phyloP scores from a whole-genome alignment of 30 jellyfish, hydroid and myxozoan genomes.

The Hydractinia symbiolongicarpus region DNA sequence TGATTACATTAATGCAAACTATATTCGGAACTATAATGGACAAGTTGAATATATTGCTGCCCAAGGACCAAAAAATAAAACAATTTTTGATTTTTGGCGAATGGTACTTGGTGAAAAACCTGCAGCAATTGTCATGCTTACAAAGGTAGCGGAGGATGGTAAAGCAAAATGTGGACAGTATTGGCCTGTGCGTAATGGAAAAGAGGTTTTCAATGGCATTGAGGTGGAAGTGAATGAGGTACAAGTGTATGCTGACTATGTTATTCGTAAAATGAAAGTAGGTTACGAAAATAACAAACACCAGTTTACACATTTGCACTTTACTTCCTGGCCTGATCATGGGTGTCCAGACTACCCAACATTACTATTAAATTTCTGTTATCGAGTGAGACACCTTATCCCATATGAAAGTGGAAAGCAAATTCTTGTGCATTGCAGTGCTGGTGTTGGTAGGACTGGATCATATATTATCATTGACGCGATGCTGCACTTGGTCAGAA shows the following conservation, averaged over 20 bases:
- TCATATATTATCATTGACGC: slow-evolving; percentile 69
- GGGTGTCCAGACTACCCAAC: slow-evolving; percentile 93
- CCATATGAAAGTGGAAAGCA: slow-evolving; percentile 55
- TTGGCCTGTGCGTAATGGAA: slow-evolving; percentile 67
- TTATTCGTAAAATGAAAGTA: slow-evolving; percentile 47
- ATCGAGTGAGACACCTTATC: slow-evolving; percentile 60
- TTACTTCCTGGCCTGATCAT: slow-evolving; percentile 96
- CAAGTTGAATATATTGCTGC: slow-evolving; percentile 13
- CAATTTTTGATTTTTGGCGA: slow-evolving; percentile 30
- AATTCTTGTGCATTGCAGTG: slow-evolving; percentile 91
- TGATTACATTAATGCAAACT: slow-evolving; percentile 25
- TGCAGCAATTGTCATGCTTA: slow-evolving; percentile 15
- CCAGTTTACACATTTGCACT: slow-evolving; percentile 46
- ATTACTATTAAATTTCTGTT: slow-evolving; percentile 64
- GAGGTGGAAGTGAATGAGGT: slow-evolving; percentile 45
- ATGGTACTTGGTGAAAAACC: slow-evolving; percentile 27
- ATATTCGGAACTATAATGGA: neutral
- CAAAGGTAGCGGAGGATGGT: slow-evolving; percentile 15
- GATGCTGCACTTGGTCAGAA: slow-evolving; percentile 44
- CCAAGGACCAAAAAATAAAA: slow-evolving; percentile 25
- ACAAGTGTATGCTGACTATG: slow-evolving; percentile 74
- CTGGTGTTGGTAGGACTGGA: slow-evolving; percentile 98
- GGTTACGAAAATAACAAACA: slow-evolving; percentile 1
- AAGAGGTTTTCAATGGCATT: slow-evolving; percentile 59
- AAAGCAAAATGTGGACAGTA: slow-evolving; percentile 66